phyloP scores from a whole-genome alignment of 2,888 invertebrate genomes.

The Cephus pygmeus region DNA sequence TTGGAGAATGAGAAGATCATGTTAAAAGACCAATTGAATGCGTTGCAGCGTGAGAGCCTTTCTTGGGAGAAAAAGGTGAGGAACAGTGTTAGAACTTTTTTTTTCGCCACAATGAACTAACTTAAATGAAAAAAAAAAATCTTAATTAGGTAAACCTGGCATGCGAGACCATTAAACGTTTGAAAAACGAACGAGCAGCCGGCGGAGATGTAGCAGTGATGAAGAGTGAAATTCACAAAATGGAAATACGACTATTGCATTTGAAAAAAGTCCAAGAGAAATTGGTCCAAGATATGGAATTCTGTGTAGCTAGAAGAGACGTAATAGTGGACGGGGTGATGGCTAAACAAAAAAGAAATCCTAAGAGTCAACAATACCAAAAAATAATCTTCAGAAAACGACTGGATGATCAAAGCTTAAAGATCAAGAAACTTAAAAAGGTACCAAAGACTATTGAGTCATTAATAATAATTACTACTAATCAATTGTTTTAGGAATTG shows the following conservation, averaged over 20 bases:
- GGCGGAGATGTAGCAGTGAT: slow-evolving; percentile 81
- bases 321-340: slow-evolving; percentile 72
- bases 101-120: background rate
- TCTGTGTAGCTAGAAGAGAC: slow-evolving; percentile 74
- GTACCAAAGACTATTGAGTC: slow-evolving; percentile 57
- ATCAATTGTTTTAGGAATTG: slow-evolving; percentile 48
- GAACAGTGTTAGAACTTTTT: slow-evolving; percentile 5
- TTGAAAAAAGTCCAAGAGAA: slow-evolving; percentile 71
- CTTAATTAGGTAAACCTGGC: slow-evolving; percentile 69
- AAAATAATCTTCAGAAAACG: slow-evolving; percentile 70
- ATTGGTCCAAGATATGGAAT: slow-evolving; percentile 73
- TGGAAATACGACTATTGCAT: slow-evolving; percentile 75
- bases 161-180: slow-evolving; percentile 76
- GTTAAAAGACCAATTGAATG: slow-evolving; percentile 74
- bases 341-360: slow-evolving; percentile 68
- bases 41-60: slow-evolving; percentile 75
- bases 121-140: background rate
- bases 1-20: slow-evolving; percentile 75
- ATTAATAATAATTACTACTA: slow-evolving; percentile 7
- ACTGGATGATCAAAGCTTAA: slow-evolving; percentile 71
- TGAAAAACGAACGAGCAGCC: slow-evolving; percentile 73
- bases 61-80: slow-evolving; percentile 84
- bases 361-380: slow-evolving; percentile 66
- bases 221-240: slow-evolving; percentile 85
- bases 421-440: slow-evolving; percentile 69